Evolutionary conservation across 2,113 vertebrate genomes (phyloP), one percentile per base, ranked within the genome.

Genomic region (Limnothrissa miodon): DNA sequence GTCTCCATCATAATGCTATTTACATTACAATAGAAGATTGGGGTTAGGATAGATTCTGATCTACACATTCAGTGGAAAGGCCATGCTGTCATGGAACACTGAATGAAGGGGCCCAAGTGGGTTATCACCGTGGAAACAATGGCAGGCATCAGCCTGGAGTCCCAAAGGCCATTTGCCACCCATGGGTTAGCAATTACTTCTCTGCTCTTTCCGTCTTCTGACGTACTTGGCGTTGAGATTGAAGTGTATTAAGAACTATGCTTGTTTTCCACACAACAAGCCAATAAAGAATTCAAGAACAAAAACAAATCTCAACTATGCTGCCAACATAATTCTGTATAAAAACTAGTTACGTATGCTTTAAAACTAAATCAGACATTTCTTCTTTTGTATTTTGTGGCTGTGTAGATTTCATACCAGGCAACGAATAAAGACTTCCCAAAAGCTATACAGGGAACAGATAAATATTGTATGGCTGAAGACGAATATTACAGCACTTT

Each of bases 101-200:
- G 51, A 70, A 33, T 33, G 29, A 33, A 70, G 33, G 25, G 13
- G 25, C 6, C n/a, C 59, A 25, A 29, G 62, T 70, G 62, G 62
- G 62, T 70, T 17, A 70, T 70, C 62, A 33, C 62, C 62, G 25
- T 70, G 62, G 62, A 70, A 70, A 70, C 62, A 33, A 33, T 70
- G 62, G 62, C 25, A 33, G 29, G 62, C 62, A 70, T 70, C 29
- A 29, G 11, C 2, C 62, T 13, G 9, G 25, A 2, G 10, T 15
- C 62, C 29, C 62, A 70, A 70, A 33, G 62, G 62, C 62, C 62
- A 70, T 11, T 29, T 70, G 29, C 62, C 29, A 70, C 62, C 62
- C 33, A 29, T 70, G 62, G 62, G 25, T 7, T 33, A 4, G 10
- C 62, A 66, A 59, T 29, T 25, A 29, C 29, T 29, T 9, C 62